A percentile compares a stretch with the other conserved stretches of the same genome.
phyloP scores from a whole-genome alignment of 2,797 vertebrate species.

The Danio jaintianensis region DNA sequence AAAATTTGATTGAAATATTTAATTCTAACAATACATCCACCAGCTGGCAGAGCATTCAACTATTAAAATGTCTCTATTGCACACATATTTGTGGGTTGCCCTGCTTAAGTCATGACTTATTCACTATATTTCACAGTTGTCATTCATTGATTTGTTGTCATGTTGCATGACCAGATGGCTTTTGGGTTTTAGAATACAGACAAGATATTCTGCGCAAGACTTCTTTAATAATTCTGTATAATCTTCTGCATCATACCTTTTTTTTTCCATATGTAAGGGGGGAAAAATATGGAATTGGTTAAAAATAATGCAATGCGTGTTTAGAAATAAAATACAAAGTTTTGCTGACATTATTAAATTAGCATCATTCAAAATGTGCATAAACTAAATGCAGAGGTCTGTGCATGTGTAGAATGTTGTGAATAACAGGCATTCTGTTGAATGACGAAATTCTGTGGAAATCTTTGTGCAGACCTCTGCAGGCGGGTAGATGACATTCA shows the following conservation, averaged over 20 bases:
- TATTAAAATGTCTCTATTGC: not conserved
- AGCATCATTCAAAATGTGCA: not conserved
- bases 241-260: not conserved
- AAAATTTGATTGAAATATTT: no score
- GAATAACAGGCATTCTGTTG: slow-evolving; percentile 18
- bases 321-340: not conserved
- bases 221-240: not conserved
- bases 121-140: not conserved
- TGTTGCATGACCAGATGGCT: not conserved
- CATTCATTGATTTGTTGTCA: not conserved
- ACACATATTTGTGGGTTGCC: not conserved
- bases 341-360: not conserved
- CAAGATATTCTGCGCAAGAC: not conserved
- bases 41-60: no score
- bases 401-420: not conserved
- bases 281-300: not conserved
- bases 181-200: not conserved
- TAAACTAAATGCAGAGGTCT: not conserved
- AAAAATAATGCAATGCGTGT: not conserved
- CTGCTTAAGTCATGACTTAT: no score
- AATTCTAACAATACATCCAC: no score
- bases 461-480: slow-evolving; percentile 1
- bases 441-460: slow-evolving; percentile 38
- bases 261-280: not conserved
- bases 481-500: slow-evolving; percentile 9